phyloP scores from a whole-genome alignment of 2,113 vertebrate genomes.

The Tyrannus savana region DNA sequence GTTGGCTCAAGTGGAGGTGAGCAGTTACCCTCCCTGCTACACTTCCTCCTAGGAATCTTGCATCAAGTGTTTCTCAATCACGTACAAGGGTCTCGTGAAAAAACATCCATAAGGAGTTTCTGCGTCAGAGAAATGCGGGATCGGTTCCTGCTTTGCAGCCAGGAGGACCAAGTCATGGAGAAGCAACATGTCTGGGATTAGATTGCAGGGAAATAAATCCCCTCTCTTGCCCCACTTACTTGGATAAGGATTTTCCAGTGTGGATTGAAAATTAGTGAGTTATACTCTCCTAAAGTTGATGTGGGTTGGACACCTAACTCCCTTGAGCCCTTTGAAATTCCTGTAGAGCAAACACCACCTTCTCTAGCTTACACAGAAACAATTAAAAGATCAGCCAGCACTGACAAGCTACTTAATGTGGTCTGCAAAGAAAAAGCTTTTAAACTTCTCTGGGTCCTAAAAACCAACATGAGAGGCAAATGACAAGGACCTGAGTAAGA shows the following conservation, averaged over 20 bases:
- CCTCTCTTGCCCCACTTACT: background rate
- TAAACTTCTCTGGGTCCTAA: background rate
- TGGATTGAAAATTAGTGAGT: background rate
- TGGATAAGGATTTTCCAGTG: background rate
- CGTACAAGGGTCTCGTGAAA: background rate
- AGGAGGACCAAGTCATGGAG: fast-evolving
- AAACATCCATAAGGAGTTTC: background rate
- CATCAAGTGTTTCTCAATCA: background rate
- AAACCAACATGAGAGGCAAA: background rate
- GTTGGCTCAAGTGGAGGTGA: background rate
- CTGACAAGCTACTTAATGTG: background rate
- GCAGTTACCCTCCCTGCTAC: background rate
- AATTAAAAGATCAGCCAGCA: background rate
- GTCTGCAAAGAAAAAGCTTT: background rate
- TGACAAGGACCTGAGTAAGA: background rate
- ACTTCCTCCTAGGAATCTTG: background rate
- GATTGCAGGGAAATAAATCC: background rate
- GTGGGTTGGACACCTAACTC: background rate
- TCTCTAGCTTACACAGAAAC: background rate
- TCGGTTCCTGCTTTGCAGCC: background rate
- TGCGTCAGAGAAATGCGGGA: background rate
- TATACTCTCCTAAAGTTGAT: background rate
- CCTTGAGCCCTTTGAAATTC: background rate
- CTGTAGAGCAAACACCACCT: background rate
- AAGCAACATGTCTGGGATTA: background rate